Percentiles rank a stretch among this genome's conserved stretches.
These are phyloP conservation scores for Gopherus evgoodei DNA, from an alignment of 2,113 vertebrate species.

Conservation along the genomic window DNA sequence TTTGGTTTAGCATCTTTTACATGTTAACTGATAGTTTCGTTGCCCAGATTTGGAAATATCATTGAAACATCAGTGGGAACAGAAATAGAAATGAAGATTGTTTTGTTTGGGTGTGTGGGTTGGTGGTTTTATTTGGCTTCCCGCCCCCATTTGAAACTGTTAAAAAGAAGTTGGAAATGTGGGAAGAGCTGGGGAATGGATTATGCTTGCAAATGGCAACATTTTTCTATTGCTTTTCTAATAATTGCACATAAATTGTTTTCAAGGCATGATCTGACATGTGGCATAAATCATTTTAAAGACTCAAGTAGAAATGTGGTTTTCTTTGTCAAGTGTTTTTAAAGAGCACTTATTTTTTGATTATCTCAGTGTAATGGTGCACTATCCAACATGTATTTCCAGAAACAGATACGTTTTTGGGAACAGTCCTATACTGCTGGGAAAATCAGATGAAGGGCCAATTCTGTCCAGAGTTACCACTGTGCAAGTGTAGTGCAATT, in stretches of 20 bases:
- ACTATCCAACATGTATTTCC: background rate
- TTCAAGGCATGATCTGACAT: background rate
- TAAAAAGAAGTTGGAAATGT: background rate
- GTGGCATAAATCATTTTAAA: background rate
- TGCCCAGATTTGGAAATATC: constrained; percentile 15
- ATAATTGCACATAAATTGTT: fast-evolving
- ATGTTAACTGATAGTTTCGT: background rate
- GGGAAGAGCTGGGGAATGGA: background rate
- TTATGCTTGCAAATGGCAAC: fast-evolving
- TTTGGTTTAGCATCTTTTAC: constrained; percentile 30
- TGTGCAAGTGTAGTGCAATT: background rate
- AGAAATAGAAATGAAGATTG: background rate
- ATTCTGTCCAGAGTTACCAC: background rate
- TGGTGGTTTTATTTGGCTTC: background rate
- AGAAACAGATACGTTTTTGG: background rate
- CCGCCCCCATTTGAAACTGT: background rate
- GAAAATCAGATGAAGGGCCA: background rate
- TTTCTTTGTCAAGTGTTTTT: background rate
- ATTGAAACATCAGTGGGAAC: background rate
- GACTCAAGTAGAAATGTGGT: background rate
- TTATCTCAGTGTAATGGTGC: background rate
- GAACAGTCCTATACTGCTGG: background rate
- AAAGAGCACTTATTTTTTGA: background rate
- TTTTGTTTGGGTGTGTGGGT: background rate
- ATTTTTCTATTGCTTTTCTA: background rate